Conservation (phyloP, 2,797 vertebrate genomes). For the Enoplosus armatus region DNA sequence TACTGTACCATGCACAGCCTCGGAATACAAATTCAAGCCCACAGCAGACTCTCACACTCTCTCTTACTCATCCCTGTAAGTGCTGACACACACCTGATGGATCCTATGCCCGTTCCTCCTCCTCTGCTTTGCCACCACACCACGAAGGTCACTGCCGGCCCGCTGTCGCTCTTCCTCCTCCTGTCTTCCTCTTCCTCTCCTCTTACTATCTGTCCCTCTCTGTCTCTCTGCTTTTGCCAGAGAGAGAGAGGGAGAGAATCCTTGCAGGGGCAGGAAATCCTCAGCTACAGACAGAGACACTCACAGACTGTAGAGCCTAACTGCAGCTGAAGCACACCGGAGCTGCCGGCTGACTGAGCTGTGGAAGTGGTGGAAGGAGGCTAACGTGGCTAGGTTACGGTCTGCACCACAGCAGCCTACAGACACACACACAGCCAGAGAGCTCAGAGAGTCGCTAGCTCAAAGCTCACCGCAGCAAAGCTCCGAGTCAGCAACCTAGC, state of each 20-base stretch:
- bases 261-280: constrained; percentile 71
- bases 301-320: constrained; percentile 44
- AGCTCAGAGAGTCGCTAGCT: constrained; percentile 70
- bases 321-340: constrained; percentile 53
- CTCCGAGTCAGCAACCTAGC: constrained; percentile 75
- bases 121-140: constrained; percentile 63
- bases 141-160: constrained; percentile 77
- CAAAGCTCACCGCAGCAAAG: constrained; percentile 77
- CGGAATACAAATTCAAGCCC: constrained; percentile 27
- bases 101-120: constrained; percentile 56
- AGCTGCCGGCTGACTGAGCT: constrained; percentile 65
- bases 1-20: constrained; percentile 23
- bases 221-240: constrained; percentile 53
- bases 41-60: constrained; percentile 32
- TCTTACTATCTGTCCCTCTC: constrained; percentile 37
- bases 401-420: constrained; percentile 66
- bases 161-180: constrained; percentile 51
- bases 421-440: constrained; percentile 51
- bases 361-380: constrained; percentile 61
- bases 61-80: constrained; percentile 56
- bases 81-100: constrained; percentile 81
- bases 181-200: constrained; percentile 35
- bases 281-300: constrained; percentile 64
- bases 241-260: constrained; percentile 65
- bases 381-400: constrained; percentile 65